Percentiles rank a stretch among this genome's conserved stretches.
Evolutionary conservation across 2,797 vertebrate genomes (phyloP).

Genomic region (Sebastes ruberrimus): DNA sequence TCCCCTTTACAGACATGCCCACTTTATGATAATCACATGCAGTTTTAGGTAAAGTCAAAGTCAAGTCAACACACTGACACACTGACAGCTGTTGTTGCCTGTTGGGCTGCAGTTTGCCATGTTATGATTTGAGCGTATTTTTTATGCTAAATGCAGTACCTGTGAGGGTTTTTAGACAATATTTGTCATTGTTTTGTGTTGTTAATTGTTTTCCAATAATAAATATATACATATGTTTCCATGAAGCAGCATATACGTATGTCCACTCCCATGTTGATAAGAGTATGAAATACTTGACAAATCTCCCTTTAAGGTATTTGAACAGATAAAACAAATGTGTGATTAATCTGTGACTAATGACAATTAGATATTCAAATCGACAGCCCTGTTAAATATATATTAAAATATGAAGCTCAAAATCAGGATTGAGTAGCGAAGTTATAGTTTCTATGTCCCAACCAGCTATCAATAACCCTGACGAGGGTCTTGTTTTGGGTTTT

Average conservation of each 20-base stretch:
- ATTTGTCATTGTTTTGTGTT: not conserved
- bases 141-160: no score
- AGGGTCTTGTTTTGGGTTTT: not conserved
- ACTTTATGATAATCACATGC: no score
- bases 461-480: not conserved
- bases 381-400: not conserved
- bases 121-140: no score
- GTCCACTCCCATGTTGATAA: not conserved
- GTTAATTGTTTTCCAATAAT: not conserved
- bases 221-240: not conserved
- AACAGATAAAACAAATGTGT: not conserved
- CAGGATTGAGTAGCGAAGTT: not conserved
- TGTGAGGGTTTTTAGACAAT: no score
- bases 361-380: not conserved
- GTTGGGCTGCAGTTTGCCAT: no score
- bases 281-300: not conserved
- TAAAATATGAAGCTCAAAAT: not conserved
- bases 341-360: not conserved
- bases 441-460: not conserved
- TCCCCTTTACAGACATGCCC: no score
- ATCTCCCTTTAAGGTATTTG: not conserved
- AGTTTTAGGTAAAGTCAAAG: no score
- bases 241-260: not conserved
- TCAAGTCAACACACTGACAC: no score
- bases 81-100: no score